Conservation (phyloP, 2,888 invertebrate species). For the Leptopilina syphax region DNA sequence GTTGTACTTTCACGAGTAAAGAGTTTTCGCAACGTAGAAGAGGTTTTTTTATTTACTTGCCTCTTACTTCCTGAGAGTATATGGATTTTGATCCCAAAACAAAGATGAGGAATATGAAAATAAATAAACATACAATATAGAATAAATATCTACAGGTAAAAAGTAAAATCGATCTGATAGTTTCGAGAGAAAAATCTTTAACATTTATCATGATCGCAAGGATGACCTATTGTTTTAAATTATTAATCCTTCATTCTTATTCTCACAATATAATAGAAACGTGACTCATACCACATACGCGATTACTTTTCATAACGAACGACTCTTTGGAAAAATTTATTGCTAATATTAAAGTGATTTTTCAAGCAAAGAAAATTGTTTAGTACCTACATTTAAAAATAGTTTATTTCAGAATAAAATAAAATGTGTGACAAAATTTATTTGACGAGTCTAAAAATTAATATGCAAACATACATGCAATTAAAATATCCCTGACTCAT, state of each 20-base stretch:
- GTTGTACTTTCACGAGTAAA: conserved; percentile 40
- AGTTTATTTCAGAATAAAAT: not conserved
- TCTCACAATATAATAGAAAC: conserved; percentile 50
- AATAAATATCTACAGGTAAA: not conserved
- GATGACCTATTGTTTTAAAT: conserved; percentile 65
- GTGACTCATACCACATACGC: conserved; percentile 58
- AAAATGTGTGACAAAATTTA: not conserved
- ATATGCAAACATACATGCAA: too few relatives aligned
- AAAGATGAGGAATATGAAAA: conserved; percentile 18
- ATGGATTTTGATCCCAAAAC: not conserved
- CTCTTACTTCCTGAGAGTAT: conserved; percentile 31
- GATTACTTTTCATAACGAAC: conserved; percentile 9
- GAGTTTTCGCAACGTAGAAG: conserved; percentile 38
- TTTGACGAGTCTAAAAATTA: too few relatives aligned
- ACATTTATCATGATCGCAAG: conserved; percentile 53
- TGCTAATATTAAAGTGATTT: not conserved
- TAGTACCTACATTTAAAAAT: not conserved
- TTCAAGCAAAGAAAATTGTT: not conserved
- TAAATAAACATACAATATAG: not conserved
- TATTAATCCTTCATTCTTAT: conserved; percentile 56
- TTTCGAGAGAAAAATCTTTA: not conserved
- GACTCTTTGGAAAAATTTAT: not conserved
- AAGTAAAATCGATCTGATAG: not conserved
- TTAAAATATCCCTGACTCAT: too few relatives aligned
- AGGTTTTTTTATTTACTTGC: conserved; percentile 26